Evolutionary conservation across 2,888 invertebrate species (phyloP), one percentile per base, ranked within the genome.

Genomic region (Spodoptera exigua): DNA sequence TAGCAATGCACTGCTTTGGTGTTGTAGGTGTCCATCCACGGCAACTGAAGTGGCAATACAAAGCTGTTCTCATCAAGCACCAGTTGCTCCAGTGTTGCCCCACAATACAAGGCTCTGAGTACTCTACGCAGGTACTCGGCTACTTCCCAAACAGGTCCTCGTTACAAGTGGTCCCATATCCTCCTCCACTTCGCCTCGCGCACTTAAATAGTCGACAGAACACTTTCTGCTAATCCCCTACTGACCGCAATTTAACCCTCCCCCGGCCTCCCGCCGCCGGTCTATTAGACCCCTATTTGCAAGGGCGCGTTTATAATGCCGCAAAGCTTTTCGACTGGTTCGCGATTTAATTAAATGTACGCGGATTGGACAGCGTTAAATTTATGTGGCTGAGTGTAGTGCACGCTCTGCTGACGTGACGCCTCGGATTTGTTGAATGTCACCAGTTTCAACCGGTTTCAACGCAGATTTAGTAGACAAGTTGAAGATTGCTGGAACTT

Each of bases 181-280:
- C 45, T 41, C 61, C 40, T 39, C 39, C 46, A 43, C 36, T 53
- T 63, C 36, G 40, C 43, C 44, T n/a, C 13, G 9, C 34, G 43
- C 56, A 46, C 58, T 63, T 55, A 65, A 76, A 61, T 47, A 52
- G 51, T 76, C 55, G 53, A 59, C 66, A 53, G 55, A 71, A 69
- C 69, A 65, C 72, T 66, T 62, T 61, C 65, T 57, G 61, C 61
- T 78, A 74, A 78, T 78, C 68, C 51, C 45, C 60, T 39, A 43
- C 66, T 76, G 78, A 69, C 73, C 78, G 78, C 71, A 70, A 71
- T 78, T 71, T 62, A 60, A 61, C 68, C 68, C 74, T 39, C 39
- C 40, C 40, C 27, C 59, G 13, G n/a, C n/a, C n/a, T n/a, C 46
- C 39, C 36, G 58, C 40, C 44, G 21, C 5, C 1, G 18, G 5